Percentiles rank a stretch among this genome's conserved stretches.
Evolutionary conservation across 2,797 vertebrate species (phyloP).

Genomic region (Phrynocephalus vlangalii): DNA sequence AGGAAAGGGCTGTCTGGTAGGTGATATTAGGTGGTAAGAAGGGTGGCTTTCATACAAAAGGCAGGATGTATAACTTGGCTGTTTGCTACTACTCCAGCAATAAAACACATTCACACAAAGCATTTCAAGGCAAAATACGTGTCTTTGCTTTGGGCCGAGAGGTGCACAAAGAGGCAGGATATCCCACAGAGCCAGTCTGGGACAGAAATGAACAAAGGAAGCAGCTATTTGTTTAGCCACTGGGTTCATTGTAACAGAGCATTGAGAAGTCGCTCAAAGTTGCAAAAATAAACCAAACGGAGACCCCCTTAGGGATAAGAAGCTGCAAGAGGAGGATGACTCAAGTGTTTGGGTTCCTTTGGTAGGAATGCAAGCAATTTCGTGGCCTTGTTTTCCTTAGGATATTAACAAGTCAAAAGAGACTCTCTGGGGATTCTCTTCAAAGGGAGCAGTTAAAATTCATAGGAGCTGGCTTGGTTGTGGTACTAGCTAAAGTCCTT

Average conservation of each 20-base stretch:
- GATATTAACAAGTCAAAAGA: conserved; percentile 31
- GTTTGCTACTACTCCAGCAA: not conserved
- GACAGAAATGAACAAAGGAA: conserved; percentile 19
- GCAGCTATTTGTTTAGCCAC: conserved; percentile 21
- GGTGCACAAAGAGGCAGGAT: not conserved
- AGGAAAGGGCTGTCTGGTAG: not conserved
- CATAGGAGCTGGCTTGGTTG: not conserved
- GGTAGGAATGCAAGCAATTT: conserved; percentile 15
- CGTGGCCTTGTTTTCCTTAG: conserved; percentile 27
- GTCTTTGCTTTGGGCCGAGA: not conserved
- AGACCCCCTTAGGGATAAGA: too few species aligned
- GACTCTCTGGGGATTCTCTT: not conserved
- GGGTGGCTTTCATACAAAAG: too few species aligned
- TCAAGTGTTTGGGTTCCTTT: not conserved
- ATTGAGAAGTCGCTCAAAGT: conserved; percentile 8
- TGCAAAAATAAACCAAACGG: conserved; percentile 1
- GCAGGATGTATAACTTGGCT: not conserved
- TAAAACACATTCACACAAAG: not conserved
- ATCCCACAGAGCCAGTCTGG: not conserved
- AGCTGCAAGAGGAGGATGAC: not conserved
- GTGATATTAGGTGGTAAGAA: not conserved
- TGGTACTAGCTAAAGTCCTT: not conserved
- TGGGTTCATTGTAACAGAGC: conserved; percentile 16
- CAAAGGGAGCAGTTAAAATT: conserved; percentile 16
- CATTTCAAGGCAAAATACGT: not conserved